Conservation (phyloP, 2,888 invertebrate species). For the Clanis bilineata region DNA sequence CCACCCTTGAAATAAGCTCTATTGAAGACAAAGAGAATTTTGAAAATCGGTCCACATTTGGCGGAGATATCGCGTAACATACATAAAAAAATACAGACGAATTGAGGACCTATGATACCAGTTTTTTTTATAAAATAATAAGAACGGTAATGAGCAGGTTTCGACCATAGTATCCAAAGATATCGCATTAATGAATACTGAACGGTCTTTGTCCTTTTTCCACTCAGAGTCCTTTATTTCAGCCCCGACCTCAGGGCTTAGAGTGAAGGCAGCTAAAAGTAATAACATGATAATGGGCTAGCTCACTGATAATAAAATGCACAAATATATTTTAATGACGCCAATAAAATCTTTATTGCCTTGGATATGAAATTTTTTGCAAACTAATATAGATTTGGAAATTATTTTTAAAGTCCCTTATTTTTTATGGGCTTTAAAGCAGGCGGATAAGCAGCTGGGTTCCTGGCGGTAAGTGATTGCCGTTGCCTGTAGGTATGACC, state of each 20-base stretch:
- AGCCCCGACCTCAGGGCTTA: not conserved
- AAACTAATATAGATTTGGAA: not conserved
- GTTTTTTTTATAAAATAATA: too few species aligned
- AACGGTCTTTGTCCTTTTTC: not conserved
- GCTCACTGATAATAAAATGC: constrained; percentile 3
- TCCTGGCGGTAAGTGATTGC: too few species aligned
- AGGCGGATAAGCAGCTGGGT: too few species aligned
- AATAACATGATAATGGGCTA: constrained; percentile 5
- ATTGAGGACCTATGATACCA: too few species aligned
- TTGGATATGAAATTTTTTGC: constrained; percentile 3
- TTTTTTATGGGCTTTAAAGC: too few species aligned
- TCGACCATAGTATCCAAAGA: not conserved
- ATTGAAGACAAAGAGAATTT: too few species aligned
- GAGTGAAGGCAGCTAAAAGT: not conserved
- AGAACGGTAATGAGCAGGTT: not conserved
- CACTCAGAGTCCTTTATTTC: not conserved
- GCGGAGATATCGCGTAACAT: too few species aligned
- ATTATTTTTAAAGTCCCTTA: not conserved
- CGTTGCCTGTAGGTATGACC: too few species aligned
- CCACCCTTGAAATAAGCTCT: too few species aligned
- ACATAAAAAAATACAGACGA: too few species aligned
- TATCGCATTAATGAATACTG: not conserved
- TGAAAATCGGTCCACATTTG: too few species aligned
- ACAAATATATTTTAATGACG: constrained; percentile 10
- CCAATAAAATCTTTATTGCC: constrained; percentile 2